These are phyloP conservation scores for Mellivora capensis DNA, from an alignment of 2,113 vertebrate species.

Conservation along the genomic window DNA sequence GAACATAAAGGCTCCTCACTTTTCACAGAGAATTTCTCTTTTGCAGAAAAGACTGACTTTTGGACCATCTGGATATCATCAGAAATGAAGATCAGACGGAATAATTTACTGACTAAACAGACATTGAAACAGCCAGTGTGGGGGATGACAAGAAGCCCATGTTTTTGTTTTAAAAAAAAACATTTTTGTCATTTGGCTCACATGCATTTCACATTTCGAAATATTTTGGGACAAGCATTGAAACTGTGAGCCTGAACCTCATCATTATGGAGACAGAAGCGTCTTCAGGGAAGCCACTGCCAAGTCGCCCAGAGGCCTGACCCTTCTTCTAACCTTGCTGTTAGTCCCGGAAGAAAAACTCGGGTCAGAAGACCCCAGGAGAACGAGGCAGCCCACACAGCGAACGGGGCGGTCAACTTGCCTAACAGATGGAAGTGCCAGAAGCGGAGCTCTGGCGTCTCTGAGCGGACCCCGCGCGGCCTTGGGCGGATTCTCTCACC, in stretches of 20 bases:
- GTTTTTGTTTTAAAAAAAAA: slow-evolving; percentile 64
- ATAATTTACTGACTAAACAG: slow-evolving; percentile 66
- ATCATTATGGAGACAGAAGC: slow-evolving; percentile 1
- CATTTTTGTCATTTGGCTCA: slow-evolving; percentile 74
- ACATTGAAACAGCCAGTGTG: slow-evolving; percentile 55
- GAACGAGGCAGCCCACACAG: neutral
- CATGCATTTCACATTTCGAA: slow-evolving; percentile 65
- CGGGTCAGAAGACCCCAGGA: neutral
- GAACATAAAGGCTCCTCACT: neutral
- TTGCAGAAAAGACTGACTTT: slow-evolving; percentile 55
- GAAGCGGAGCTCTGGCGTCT: neutral
- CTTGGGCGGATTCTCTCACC: neutral
- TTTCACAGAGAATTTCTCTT: slow-evolving; percentile 54
- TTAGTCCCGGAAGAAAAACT: neutral
- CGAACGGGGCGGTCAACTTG: neutral
- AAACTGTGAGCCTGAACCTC: slow-evolving; percentile 64
- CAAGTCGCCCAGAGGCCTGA: slow-evolving; percentile 36
- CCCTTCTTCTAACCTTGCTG: neutral
- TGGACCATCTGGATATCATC: slow-evolving; percentile 71
- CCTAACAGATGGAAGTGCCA: neutral
- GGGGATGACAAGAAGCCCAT: slow-evolving; percentile 65
- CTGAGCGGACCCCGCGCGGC: neutral
- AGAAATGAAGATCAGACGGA: slow-evolving; percentile 64
- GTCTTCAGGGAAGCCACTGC: neutral
- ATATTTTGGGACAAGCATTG: slow-evolving; percentile 72